Percentiles rank a stretch among this genome's conserved stretches.
phyloP scores from a whole-genome alignment of 2,797 vertebrate species.

The Aulostomus chinensis region DNA sequence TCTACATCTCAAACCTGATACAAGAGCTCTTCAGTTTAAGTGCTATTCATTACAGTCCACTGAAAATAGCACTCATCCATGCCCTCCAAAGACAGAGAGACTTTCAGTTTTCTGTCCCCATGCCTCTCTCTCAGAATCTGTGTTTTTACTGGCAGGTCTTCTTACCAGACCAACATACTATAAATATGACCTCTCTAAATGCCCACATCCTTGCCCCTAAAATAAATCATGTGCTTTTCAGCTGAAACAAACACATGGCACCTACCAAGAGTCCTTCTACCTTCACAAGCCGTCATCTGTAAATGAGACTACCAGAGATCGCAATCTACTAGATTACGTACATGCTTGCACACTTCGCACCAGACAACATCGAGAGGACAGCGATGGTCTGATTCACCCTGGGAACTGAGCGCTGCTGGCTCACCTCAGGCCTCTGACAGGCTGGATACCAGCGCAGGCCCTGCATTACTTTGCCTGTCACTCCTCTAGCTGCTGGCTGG shows the following conservation, averaged over 20 bases:
- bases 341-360: constrained; percentile 27
- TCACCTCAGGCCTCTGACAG: constrained; percentile 26
- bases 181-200: constrained; percentile 81
- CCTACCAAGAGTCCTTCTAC: constrained; percentile 54
- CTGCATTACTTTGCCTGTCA: constrained; percentile 45
- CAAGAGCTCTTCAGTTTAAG: constrained; percentile 55
- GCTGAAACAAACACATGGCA: constrained; percentile 61
- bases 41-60: constrained; percentile 62
- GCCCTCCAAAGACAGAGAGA: constrained; percentile 59
- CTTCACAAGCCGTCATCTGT: constrained; percentile 37
- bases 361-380: constrained; percentile 43
- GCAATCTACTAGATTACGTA: constrained; percentile 42
- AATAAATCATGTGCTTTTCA: constrained; percentile 73
- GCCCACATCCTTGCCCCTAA: constrained; percentile 80
- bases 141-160: constrained; percentile 76
- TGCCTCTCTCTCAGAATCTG: constrained; percentile 62
- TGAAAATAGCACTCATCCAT: constrained; percentile 67
- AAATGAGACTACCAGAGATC: constrained; percentile 42
- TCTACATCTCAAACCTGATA: constrained; percentile 51
- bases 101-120: constrained; percentile 67
- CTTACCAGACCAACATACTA: constrained; percentile 70
- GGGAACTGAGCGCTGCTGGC: constrained; percentile 35
- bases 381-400: constrained; percentile 23
- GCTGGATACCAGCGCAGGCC: constrained; percentile 24
- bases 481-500: constrained; percentile 40